Percentiles rank a stretch among this genome's conserved stretches.
phyloP scores from a whole-genome alignment of 2,888 invertebrate species.

The Tetrapedia diversipes region DNA sequence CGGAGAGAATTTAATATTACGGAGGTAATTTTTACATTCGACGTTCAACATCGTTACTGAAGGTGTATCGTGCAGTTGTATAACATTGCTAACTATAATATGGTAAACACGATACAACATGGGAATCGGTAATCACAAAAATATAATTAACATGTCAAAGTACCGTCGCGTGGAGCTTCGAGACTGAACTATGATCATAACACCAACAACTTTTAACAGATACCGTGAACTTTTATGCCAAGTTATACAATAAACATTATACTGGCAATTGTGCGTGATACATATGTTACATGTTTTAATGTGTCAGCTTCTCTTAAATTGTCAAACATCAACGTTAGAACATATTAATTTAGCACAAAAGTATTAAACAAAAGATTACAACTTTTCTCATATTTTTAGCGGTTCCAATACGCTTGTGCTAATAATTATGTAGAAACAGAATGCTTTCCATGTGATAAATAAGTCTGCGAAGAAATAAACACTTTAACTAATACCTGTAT shows the following conservation, averaged over 20 bases:
- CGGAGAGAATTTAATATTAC: constrained; percentile 8
- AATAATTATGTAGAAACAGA: not conserved
- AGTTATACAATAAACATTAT: constrained; percentile 33
- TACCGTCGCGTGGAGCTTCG: constrained; percentile 4
- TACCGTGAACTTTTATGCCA: constrained; percentile 32
- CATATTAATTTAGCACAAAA: not conserved
- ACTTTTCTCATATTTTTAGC: not conserved
- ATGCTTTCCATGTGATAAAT: not conserved
- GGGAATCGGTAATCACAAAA: constrained; percentile 40
- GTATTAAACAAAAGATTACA: not conserved
- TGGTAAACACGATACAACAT: constrained; percentile 44
- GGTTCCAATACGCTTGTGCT: not conserved
- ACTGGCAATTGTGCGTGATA: constrained; percentile 49
- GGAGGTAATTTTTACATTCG: constrained; percentile 30
- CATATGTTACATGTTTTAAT: constrained; percentile 4
- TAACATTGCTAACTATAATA: constrained; percentile 54
- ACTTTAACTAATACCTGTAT: not conserved
- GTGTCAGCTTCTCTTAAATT: not conserved
- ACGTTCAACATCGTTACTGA: constrained; percentile 39
- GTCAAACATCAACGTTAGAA: not conserved
- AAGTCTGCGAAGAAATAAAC: not conserved
- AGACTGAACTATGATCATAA: constrained; percentile 29
- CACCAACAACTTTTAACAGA: constrained; percentile 48
- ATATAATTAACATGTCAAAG: constrained; percentile 40
- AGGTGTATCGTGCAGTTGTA: constrained; percentile 49